Evolutionary conservation across 2,113 vertebrate species (phyloP), one percentile per base, ranked within the genome.

Genomic region (Peromyscus polionotus): DNA sequence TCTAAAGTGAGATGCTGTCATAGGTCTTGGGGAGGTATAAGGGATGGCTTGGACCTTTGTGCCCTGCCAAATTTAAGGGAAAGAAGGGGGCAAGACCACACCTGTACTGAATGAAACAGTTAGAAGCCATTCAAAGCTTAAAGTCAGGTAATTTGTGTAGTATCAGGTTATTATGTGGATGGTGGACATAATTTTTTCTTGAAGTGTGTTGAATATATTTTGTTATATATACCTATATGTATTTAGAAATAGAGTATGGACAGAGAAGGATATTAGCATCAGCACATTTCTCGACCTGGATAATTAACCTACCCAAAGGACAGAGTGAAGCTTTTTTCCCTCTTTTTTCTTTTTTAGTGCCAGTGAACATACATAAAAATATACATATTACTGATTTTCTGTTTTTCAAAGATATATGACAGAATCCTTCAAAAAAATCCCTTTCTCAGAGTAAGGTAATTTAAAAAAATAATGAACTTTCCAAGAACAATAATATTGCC

Each of bases 321-420:
- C 92, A 98, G 97, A 97, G 68, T 91, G 54, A 94, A 94, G 86
- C 83, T 48, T 5, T 77, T 51, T 51, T 19, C 12, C 24, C 57
- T 12, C 72, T 70, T 97, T 95, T 93, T 54, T 45, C 4, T 59
- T n/a, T 73, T 95, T 42, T 92, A 97, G 81, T 96, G 92, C 86
- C 89, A 95, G 88, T 95, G 88, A 97, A 94, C 83, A 96, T 91
- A 97, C 89, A 97, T 90, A 96, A 97, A 95, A 97, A 98, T 94
- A 96, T 93, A 97, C 88, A 76, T 77, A 87, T 94, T 72, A 72
- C 75, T 2, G 86, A 95, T 94, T 97, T 93, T 75, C 63, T 91
- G 33, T 87, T 90, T 95, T 97, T 95, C 92, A 97, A 96, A 94
- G 88, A 83, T 95, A 97, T 93, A 95, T 90, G 85, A 96, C 85